Percentiles rank a stretch among this genome's conserved stretches.
Evolutionary conservation across 2,888 invertebrate species (phyloP).

Genomic region (Pristionchus fissidentatus): DNA sequence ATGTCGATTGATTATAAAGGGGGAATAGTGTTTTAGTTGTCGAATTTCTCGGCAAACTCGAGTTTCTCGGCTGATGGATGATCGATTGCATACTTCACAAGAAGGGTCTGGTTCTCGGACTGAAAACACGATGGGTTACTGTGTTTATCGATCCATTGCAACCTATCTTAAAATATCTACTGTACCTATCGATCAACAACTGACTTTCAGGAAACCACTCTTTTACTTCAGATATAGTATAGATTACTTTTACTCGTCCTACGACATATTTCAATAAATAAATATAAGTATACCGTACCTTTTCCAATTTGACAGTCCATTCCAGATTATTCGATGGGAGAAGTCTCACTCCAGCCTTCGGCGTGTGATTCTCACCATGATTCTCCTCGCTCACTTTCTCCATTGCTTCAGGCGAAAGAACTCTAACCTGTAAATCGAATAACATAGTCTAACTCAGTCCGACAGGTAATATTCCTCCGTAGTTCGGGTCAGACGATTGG

Average conservation of each 20-base stretch:
- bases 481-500: neutral
- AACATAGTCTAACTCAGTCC: too few species aligned
- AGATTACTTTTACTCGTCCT: neutral
- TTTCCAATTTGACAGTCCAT: conserved; percentile 59
- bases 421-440: conserved; percentile 42
- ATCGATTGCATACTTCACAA: neutral
- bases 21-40: neutral
- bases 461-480: neutral
- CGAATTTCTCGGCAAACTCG: neutral
- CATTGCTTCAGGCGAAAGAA: conserved; percentile 50
- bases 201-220: neutral
- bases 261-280: neutral
- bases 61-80: neutral
- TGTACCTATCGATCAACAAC: too few species aligned
- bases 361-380: neutral
- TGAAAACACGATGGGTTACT: too few species aligned
- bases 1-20: neutral
- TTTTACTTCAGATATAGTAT: neutral
- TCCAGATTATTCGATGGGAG: conserved; percentile 59
- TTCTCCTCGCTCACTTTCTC: conserved; percentile 10
- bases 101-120: neutral
- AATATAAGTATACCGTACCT: neutral
- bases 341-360: neutral
- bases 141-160: too few species aligned
- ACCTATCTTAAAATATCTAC: too few species aligned